Evolutionary conservation across 2,113 vertebrate species (phyloP).

Genomic region (Climacteris rufus): DNA sequence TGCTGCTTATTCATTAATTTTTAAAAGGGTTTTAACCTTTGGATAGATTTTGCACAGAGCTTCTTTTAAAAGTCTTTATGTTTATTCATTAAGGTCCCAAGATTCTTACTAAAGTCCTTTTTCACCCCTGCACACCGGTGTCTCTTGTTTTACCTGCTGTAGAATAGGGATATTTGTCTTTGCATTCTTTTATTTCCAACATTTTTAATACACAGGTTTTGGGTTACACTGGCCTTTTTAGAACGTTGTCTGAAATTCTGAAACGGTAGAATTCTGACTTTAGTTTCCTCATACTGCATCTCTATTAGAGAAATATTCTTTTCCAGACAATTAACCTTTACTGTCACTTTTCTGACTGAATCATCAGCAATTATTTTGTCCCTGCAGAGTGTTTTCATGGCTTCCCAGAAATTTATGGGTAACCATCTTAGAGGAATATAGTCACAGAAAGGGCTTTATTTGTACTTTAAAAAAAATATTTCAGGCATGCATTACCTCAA

Average conservation of each 20-base stretch:
- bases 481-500: neutral
- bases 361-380: conserved; percentile 43
- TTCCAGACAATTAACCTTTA: conserved; percentile 47
- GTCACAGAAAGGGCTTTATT: neutral
- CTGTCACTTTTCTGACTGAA: conserved; percentile 3
- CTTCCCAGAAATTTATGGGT: conserved; percentile 14
- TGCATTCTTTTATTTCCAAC: neutral
- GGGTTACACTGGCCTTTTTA: neutral
- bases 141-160: neutral
- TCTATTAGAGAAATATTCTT: conserved; percentile 2
- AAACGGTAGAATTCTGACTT: neutral
- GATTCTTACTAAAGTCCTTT: neutral
- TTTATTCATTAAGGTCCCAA: neutral
- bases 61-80: neutral
- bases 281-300: neutral
- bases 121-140: neutral
- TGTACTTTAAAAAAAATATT: neutral
- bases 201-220: neutral
- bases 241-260: neutral
- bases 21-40: neutral
- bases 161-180: neutral
- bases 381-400: neutral
- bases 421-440: neutral
- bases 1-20: neutral
- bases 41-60: neutral